Evolutionary conservation across 1,140 invertebrate species (phyloP).

Genomic region (Neoseiulus cucumeris): DNA sequence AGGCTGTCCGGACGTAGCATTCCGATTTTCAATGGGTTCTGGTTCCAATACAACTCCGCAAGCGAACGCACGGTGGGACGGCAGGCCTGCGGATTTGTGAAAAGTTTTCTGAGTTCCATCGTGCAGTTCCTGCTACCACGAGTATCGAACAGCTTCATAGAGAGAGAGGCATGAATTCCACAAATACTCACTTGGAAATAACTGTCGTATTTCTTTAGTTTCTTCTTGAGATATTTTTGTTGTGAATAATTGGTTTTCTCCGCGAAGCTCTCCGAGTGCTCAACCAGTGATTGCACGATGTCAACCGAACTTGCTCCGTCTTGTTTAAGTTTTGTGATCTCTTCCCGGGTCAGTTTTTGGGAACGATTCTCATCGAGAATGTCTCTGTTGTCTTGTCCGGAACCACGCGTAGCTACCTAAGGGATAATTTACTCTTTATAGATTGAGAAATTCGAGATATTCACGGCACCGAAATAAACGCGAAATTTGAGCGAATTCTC

Average conservation of each 20-base stretch:
- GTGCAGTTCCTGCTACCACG: not conserved
- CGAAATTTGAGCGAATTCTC: too few species aligned
- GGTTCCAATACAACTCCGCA: slow-evolving; percentile 51
- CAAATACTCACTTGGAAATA: slow-evolving; percentile 32
- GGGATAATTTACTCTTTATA: too few species aligned
- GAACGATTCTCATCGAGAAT: slow-evolving; percentile 63
- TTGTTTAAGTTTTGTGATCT: slow-evolving; percentile 54
- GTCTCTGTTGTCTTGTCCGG: slow-evolving; percentile 57
- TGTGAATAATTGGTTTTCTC: slow-evolving; percentile 77
- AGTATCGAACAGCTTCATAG: too few species aligned
- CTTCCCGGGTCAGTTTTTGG: slow-evolving; percentile 56
- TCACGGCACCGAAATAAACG: too few species aligned
- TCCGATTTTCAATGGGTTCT: slow-evolving; percentile 47
- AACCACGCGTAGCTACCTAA: too few species aligned
- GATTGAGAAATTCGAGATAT: too few species aligned
- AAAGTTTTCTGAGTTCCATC: not conserved
- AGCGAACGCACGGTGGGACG: slow-evolving; percentile 49
- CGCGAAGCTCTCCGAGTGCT: slow-evolving; percentile 59
- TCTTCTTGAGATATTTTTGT: slow-evolving; percentile 82
- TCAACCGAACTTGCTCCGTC: slow-evolving; percentile 40
- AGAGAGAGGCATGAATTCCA: too few species aligned
- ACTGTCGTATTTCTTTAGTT: slow-evolving; percentile 62
- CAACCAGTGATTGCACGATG: slow-evolving; percentile 63
- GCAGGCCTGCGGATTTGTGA: slow-evolving; percentile 24
- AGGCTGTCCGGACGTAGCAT: slow-evolving; percentile 8